Percentiles rank a stretch among this genome's conserved stretches.
Evolutionary conservation across 2,113 vertebrate species (phyloP).

Genomic region (Rhinichthys klamathensis): DNA sequence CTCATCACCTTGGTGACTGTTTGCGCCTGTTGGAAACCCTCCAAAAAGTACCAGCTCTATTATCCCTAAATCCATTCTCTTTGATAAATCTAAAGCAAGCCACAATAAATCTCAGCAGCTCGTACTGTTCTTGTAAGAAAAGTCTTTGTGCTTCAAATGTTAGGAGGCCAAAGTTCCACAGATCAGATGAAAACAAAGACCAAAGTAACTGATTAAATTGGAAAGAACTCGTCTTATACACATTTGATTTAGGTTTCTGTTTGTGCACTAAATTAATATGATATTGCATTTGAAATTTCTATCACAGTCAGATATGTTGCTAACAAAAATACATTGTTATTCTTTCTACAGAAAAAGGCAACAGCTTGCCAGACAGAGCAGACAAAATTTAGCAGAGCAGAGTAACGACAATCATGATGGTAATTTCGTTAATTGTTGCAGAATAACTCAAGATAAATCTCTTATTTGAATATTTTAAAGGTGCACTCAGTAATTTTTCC

Average conservation of each 20-base stretch:
- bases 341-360: conserved; percentile 82
- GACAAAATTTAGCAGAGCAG: conserved; percentile 76
- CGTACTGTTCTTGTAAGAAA: conserved; percentile 1
- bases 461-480: background rate
- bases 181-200: background rate
- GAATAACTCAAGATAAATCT: background rate
- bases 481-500: background rate
- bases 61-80: conserved; percentile 12
- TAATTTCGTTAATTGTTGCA: conserved; percentile 65
- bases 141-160: conserved; percentile 4
- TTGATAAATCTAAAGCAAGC: conserved; percentile 8
- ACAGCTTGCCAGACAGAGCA: conserved; percentile 75
- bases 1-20: conserved; percentile 98
- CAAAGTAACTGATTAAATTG: conserved; percentile 1
- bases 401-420: conserved; percentile 86
- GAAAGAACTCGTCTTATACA: background rate
- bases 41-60: conserved; percentile 84
- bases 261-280: background rate
- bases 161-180: conserved; percentile 19
- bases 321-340: background rate
- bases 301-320: background rate
- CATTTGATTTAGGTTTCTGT: background rate
- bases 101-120: background rate
- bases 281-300: background rate
- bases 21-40: conserved; percentile 98